These are phyloP conservation scores for Rhopilema esculentum DNA, from an alignment of 30 jellyfish, hydroid and myxozoan genomes.

Conservation along the genomic window DNA sequence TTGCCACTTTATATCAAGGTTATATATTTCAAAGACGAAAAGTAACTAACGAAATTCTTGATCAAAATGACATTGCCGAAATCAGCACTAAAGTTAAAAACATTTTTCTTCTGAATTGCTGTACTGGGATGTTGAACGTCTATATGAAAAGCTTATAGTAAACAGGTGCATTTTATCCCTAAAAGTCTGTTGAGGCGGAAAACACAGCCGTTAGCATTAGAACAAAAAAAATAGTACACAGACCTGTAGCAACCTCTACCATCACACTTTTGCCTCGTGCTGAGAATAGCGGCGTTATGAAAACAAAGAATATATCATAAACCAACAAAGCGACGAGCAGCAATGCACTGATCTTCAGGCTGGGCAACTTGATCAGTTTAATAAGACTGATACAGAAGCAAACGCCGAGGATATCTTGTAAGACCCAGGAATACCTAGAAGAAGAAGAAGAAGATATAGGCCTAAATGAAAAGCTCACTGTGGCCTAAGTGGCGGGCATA, in stretches of 20 bases:
- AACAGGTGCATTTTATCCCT: too few species aligned
- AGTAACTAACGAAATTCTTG: too few species aligned
- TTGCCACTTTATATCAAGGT: too few species aligned
- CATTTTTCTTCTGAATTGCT: too few species aligned
- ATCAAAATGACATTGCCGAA: neutral
- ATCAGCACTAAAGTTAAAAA: neutral
- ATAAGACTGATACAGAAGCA: constrained; percentile 84
- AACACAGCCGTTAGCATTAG: too few species aligned
- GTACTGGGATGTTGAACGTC: too few species aligned
- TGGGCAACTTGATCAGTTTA: constrained; percentile 76
- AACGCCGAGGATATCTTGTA: constrained; percentile 90
- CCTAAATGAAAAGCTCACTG: neutral
- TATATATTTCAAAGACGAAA: too few species aligned
- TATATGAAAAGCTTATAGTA: too few species aligned
- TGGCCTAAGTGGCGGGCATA: too few species aligned
- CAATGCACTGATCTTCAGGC: constrained; percentile 65
- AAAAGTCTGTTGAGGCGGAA: too few species aligned
- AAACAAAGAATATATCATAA: constrained; percentile 93
- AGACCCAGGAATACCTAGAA: constrained; percentile 81
- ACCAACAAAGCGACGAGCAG: constrained; percentile 81
- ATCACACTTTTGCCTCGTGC: constrained; percentile 96
- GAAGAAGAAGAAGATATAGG: neutral
- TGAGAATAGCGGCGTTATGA: constrained; percentile 95
- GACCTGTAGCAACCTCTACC: constrained; percentile 98
- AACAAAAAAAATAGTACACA: too few species aligned